Percentiles rank a stretch among this genome's conserved stretches.
These are phyloP conservation scores for Daboia siamensis DNA, from an alignment of 2,113 vertebrate genomes.

Conservation along the genomic window DNA sequence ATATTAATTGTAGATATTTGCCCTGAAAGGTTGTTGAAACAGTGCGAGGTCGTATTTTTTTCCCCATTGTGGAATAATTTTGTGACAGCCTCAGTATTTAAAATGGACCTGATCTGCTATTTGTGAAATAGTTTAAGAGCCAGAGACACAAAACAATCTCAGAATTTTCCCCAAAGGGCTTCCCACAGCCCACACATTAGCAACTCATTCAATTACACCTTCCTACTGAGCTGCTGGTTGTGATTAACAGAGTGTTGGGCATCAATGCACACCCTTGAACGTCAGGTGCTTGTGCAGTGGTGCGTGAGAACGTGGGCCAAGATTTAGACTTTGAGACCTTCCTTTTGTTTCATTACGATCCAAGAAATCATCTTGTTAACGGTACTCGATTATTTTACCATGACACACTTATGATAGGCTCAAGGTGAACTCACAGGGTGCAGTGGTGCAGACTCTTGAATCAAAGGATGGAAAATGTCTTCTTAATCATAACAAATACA, in stretches of 20 bases:
- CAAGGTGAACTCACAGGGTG: slow-evolving; percentile 16
- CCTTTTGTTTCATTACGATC: slow-evolving; percentile 31
- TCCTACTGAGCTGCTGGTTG: slow-evolving; percentile 23
- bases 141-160: neutral
- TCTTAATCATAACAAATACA: neutral
- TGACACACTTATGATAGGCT: slow-evolving; percentile 10
- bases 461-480: neutral
- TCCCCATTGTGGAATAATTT: neutral
- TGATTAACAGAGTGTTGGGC: slow-evolving; percentile 21
- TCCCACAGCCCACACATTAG: slow-evolving; percentile 1
- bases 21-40: neutral
- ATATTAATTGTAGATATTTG: slow-evolving; percentile 11
- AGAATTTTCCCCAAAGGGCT: neutral
- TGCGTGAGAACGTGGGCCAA: neutral
- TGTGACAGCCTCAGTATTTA: neutral
- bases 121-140: neutral
- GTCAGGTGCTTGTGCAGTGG: slow-evolving; percentile 9
- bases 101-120: neutral
- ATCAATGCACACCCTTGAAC: slow-evolving; percentile 19
- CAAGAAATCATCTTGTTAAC: slow-evolving; percentile 26
- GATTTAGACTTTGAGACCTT: slow-evolving; percentile 19
- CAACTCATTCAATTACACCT: slow-evolving; percentile 5
- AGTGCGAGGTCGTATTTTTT: neutral
- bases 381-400: neutral
- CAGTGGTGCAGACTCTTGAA: neutral